A percentile compares a stretch with the other conserved stretches of the same genome.
Evolutionary conservation across 2,113 vertebrate species (phyloP).

Genomic region (Heliornis fulica): DNA sequence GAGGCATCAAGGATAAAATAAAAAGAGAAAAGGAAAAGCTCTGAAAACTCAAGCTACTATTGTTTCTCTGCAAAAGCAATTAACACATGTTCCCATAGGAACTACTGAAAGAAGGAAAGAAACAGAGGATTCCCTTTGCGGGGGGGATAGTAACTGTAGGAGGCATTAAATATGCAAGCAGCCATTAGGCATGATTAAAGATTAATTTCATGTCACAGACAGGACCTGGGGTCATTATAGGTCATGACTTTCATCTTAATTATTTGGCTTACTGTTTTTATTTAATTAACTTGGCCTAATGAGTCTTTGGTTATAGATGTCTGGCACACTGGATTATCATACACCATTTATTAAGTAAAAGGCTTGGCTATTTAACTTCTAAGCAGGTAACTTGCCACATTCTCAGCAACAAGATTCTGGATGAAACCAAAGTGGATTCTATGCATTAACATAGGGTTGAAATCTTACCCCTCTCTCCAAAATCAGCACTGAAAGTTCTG

Average conservation of each 20-base stretch:
- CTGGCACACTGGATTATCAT: neutral
- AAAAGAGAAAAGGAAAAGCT: neutral
- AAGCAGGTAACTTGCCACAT: neutral
- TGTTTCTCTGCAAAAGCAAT: constrained; percentile 54
- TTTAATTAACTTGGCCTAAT: constrained; percentile 72
- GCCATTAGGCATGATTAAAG: constrained; percentile 76
- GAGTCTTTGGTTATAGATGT: constrained; percentile 60
- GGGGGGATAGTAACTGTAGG: constrained; percentile 48
- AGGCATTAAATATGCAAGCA: constrained; percentile 71
- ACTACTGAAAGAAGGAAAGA: constrained; percentile 6
- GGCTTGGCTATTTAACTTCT: neutral
- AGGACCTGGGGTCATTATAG: constrained; percentile 59
- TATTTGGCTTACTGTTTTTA: constrained; percentile 74
- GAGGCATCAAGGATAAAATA: neutral
- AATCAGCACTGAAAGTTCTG: neutral
- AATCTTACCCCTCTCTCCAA: neutral
- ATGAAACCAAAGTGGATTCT: neutral
- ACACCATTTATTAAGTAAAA: neutral
- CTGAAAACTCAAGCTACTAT: constrained; percentile 49
- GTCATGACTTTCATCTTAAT: constrained; percentile 71
- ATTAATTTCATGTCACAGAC: constrained; percentile 72
- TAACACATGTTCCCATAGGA: constrained; percentile 58
- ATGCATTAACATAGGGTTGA: neutral
- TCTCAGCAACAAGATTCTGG: neutral
- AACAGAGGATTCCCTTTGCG: constrained; percentile 62